These are phyloP conservation scores for Sphenopsis melanotis DNA, from an alignment of 2,797 vertebrate genomes.

Conservation along the genomic window DNA sequence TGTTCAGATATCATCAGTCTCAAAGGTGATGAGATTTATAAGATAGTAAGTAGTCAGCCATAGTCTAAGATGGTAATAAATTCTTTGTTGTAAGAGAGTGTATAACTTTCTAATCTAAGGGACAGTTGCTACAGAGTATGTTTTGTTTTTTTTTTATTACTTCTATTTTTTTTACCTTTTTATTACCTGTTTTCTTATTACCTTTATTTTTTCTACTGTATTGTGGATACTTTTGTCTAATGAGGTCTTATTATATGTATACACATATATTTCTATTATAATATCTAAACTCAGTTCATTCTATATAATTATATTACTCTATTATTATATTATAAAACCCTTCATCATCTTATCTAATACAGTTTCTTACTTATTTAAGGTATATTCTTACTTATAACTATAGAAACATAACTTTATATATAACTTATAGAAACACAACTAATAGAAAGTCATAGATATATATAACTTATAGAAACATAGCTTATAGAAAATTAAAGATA, in stretches of 20 bases:
- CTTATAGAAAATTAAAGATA: too few species aligned
- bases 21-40: neutral
- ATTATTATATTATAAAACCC: neutral
- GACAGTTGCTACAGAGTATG: neutral
- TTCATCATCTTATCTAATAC: neutral
- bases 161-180: neutral
- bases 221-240: neutral
- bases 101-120: neutral
- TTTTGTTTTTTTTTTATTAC: neutral
- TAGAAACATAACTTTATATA: too few species aligned
- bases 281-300: neutral
- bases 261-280: neutral
- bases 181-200: neutral
- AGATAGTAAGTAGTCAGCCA: neutral
- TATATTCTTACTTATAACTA: neutral
- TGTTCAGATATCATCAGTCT: neutral
- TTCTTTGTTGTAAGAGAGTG: neutral
- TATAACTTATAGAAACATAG: neutral
- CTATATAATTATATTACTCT: neutral
- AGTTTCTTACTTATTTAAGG: neutral
- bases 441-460: too few species aligned
- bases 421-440: neutral
- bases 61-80: neutral
- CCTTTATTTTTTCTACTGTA: neutral
- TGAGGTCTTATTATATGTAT: neutral